A percentile compares a stretch with the other conserved stretches of the same genome.
These are phyloP conservation scores for Pipistrellus pygmaeus DNA, from an alignment of 2,797 vertebrate genomes.

Conservation along the genomic window DNA sequence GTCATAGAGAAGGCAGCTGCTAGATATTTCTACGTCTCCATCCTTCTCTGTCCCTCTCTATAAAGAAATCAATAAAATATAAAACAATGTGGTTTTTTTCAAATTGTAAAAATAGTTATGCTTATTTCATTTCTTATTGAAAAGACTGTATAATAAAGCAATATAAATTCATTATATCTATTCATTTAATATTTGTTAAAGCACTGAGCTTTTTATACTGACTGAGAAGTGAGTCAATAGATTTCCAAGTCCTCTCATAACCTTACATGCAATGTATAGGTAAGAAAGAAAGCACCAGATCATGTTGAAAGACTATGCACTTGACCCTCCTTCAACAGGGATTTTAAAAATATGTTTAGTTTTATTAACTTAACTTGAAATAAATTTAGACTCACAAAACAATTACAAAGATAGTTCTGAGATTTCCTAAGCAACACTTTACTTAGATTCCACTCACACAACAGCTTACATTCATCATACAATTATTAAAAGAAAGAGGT, in stretches of 20 bases:
- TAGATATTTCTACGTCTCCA: too few species aligned
- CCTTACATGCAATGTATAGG: background rate
- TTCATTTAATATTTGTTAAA: constrained; percentile 4
- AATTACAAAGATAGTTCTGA: background rate
- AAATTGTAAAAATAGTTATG: background rate
- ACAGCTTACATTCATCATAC: background rate
- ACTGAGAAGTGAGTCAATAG: background rate
- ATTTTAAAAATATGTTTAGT: background rate
- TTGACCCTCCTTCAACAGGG: background rate
- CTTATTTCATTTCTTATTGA: background rate
- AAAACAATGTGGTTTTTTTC: background rate
- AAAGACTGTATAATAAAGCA: background rate
- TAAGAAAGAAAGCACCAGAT: background rate
- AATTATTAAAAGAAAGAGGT: constrained; percentile 8
- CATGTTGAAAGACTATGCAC: background rate
- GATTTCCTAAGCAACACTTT: background rate
- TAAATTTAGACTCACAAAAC: background rate
- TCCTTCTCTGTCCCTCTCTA: too few species aligned
- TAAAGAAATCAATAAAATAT: too few species aligned
- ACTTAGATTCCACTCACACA: background rate
- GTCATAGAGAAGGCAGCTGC: too few species aligned
- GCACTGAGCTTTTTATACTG: background rate
- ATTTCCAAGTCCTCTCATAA: constrained; percentile 15
- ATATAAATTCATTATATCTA: constrained; percentile 14
- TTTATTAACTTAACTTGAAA: background rate